Percentiles rank a stretch among this genome's conserved stretches.
Conservation (phyloP, 2,888 invertebrate genomes). For the Corbicula japonica region DNA sequence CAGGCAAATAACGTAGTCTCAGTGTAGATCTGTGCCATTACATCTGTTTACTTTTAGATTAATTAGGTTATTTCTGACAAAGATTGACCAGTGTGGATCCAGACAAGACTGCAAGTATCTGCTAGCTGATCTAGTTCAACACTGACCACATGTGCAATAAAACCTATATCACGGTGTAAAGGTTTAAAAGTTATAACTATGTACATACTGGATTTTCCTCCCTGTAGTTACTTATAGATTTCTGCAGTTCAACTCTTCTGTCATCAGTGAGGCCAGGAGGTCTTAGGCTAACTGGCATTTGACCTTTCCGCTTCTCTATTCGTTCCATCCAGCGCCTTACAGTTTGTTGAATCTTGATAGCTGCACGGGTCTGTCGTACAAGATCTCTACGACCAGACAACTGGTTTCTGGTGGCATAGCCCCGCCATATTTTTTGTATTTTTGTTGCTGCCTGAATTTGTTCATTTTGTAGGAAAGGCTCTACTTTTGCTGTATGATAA, state of each 20-base stretch:
- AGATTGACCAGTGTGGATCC: no score
- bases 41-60: no score
- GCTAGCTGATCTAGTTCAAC: no score
- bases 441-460: constrained; percentile 80
- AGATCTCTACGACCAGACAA: constrained; percentile 70
- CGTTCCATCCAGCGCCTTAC: constrained; percentile 83
- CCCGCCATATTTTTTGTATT: constrained; percentile 84
- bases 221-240: constrained; percentile 79
- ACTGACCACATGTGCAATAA: no score
- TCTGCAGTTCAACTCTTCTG: constrained; percentile 81
- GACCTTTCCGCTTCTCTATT: constrained; percentile 71
- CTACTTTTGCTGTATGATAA: constrained; percentile 78
- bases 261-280: constrained; percentile 84
- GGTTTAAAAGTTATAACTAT: no score
- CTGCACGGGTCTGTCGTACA: constrained; percentile 75
- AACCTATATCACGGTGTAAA: no score
- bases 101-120: no score
- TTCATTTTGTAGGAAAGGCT: constrained; percentile 81
- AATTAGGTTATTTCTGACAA: no score
- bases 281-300: constrained; percentile 80
- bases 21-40: no score
- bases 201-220: constrained; percentile 82
- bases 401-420: constrained; percentile 75
- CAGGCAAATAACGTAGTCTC: no score
- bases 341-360: constrained; percentile 82